Base-by-base conservation (phyloP, 1,140 invertebrate species). In the Leguminivora glycinivorella region DNA sequence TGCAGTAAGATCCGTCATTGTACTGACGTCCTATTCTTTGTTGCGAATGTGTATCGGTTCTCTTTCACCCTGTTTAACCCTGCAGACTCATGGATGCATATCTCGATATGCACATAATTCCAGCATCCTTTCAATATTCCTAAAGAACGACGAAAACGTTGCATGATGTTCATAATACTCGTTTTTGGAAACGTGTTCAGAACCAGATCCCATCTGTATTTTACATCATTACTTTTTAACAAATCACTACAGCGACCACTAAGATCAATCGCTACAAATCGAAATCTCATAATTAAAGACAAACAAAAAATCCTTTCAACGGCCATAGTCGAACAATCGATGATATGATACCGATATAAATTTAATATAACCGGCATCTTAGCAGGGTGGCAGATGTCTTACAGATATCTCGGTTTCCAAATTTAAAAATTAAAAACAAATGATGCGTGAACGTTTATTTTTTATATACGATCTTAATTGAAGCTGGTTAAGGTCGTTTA, bases 311-410 rank as follows among this genome's bases (percentile, higher is more conserved):
- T 22, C 17, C 47, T 52, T n/a, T 29, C 26, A 63, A 63, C 26
- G 34, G 34, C 58, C 14, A 63, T 31, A 63, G 26, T 5, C 14
- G 58, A n/a, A 63, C 29, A 63, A 63, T 63, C 58, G 25, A 29
- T 63, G n/a, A n/a, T 63, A 63, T 29, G 12, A 63, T 63, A 34
- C 26, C n/a, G 58, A 29, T 63, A 63, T 63, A 63, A 63, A 63
- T 63, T 63, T 63, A 26, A 63, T 31, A 63, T 63, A 29, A 12
- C 58, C 26, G 58, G 47, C 25, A 58, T 58, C 58, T 63, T 63
- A 17, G 58, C 58, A 17, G 26, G 58, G 58, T 63, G 29, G 58
- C 58, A 63, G 58, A 63, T 63, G 58, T 29, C 58, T 63, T 29
- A 29, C 58, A 63, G 19, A 52, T 22, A 52, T 52, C 47, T 52